Evolutionary conservation across 2,888 invertebrate genomes (phyloP), one percentile per base, ranked within the genome.

Genomic region (Isotomurus palustris): DNA sequence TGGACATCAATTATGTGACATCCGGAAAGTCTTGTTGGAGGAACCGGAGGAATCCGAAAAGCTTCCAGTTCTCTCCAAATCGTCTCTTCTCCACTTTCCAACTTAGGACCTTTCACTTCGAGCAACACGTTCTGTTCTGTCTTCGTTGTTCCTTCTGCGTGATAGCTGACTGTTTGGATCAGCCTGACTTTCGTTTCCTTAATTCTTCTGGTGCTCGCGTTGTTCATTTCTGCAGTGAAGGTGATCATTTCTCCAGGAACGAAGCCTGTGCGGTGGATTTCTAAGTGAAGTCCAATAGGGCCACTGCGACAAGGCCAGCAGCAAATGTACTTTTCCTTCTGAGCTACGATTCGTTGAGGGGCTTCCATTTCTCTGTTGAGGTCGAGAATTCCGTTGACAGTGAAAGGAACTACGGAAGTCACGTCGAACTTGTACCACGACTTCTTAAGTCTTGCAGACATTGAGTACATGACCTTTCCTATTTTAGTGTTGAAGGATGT

Each of bases 391-490:
- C 54, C 57, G 43, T 59, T 60, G 2, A 64, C 59, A 6, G 61
- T 56, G 29, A 61, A 61, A 2, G 56, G 58, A 1, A 57, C 40
- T 4, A 52, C 40, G 17, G 38, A 22, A 2, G 36, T 49, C 2
- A 40, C 17, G 36, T 56, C 52, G 0, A 47, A 45, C 24, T 41
- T 38, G 71, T 87, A 86, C 83, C 87, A 88, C 6, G 91, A 86
- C 21, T 87, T 80, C 72, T 91, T 88, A 17, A 91, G 77, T 0
- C 82, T 83, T 1, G 87, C 86, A 75, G 86, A 88, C 17, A 88
- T 81, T 5, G 83, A 83, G 73, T 92, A 93, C n/a, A 87, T 80
- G 40, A 93, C 82, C 71, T 84, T 82, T 0, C 91, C 88, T 74
- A 76, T 79, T 72, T 84, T 78, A 2, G 86, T 86, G 73, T 86